Base-by-base conservation (phyloP, 2,888 invertebrate species). In the Trachelus stipa region DNA sequence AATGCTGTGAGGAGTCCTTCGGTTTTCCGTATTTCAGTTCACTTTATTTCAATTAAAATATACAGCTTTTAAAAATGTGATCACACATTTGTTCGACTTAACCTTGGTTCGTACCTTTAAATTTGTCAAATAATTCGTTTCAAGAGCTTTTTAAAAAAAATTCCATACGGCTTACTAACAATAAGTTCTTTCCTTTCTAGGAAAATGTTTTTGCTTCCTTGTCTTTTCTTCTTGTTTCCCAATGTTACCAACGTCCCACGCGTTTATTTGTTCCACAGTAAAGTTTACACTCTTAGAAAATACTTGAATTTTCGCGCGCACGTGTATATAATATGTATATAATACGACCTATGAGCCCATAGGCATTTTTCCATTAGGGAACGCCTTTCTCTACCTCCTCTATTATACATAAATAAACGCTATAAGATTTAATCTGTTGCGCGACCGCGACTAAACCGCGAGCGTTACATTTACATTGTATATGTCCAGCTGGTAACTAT, bases 41-140 rank as follows among this genome's bases (percentile, higher is more conserved):
- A 83, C 81, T 88, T 87, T 86, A 85, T 88, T 88, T 90, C 56
- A 88, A 90, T 90, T 90, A 90, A 90, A 91, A 90, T 90, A 90
- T 90, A 90, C 90, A 90, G 86, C 23, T 56, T 83, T 87, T 88
- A 86, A 84, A 89, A 88, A 88, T 86, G 86, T 84, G 83, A 88
- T 89, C 89, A 87, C 88, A 89, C 87, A 86, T 88, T 88, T 87
- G 85, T 89, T 88, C 87, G 83, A 86, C 82, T 83, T 84, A 75
- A 78, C 68, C 68, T 71, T 81, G 76, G 73, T 80, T 77, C 56
- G 23, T 9, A 6, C 56, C 23, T 23, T 2, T 56, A 1, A 1
- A 23, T 2, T 23, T 56, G 56, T 56, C 56, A 9, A 23, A 6
- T 40, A 40, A 23, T 56, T 56, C 2, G 1, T 23, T 23, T 56